These are phyloP conservation scores for Panagrolaimus sp. DNA, from an alignment of 1,140 invertebrate species.

Conservation along the genomic window DNA sequence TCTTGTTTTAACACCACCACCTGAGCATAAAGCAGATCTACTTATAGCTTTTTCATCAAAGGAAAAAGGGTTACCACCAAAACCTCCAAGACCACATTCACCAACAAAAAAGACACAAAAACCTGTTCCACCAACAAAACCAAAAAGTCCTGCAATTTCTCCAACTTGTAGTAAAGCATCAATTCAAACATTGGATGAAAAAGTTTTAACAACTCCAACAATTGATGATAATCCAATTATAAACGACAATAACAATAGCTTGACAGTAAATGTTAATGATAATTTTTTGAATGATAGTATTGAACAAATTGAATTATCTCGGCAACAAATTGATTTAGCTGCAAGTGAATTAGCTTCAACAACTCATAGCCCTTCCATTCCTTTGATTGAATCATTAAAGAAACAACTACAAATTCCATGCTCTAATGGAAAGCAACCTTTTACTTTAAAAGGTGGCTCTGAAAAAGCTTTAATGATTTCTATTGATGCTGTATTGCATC, in stretches of 20 bases:
- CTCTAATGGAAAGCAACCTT: conserved; percentile 22
- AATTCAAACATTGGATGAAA: neutral
- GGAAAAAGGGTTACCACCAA: neutral
- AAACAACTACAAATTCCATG: neutral
- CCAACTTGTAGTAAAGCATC: neutral
- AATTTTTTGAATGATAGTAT: neutral
- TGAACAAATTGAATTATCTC: conserved; percentile 12
- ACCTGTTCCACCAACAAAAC: neutral
- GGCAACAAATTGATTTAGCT: conserved; percentile 9
- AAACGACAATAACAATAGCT: no score
- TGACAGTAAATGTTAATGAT: no score
- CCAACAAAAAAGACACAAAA: neutral
- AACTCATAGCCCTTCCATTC: neutral
- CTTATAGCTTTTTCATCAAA: neutral
- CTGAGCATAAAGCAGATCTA: conserved; percentile 2
- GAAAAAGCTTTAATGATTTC: conserved; percentile 28
- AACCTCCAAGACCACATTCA: neutral
- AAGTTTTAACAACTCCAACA: neutral
- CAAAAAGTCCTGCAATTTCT: no score
- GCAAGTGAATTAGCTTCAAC: conserved; percentile 2
- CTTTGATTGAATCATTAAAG: neutral
- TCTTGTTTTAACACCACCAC: neutral
- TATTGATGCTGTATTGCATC: conserved; percentile 22
- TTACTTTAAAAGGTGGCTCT: conserved; percentile 28
- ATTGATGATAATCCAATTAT: no score